Base-by-base conservation (phyloP, 2,113 vertebrate species). In the Hemibagrus wyckioides region DNA sequence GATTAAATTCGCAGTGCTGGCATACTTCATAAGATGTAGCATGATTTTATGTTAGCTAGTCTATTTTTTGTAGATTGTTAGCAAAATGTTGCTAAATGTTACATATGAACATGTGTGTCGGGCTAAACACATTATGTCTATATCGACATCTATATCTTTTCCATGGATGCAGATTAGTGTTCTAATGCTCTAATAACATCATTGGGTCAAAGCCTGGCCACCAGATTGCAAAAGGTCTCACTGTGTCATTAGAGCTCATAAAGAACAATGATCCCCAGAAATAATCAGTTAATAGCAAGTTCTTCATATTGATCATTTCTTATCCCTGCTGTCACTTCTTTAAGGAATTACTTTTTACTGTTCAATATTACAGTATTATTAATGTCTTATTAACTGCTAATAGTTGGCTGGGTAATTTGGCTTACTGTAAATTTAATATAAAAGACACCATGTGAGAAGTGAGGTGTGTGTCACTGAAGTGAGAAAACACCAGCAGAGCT, bases 361-460 rank as follows among this genome's bases (percentile, higher is more conserved):
- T 76, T 76, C 14, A 76, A 28, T 48, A 76, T 25, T n/a, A 15
- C 25, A 48, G 1, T 14, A 7, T 48, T 14, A 7, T 48, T 41
- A 67, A 67, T 50, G 48, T 23, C 23, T 23, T 77, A 85, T 63
- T 77, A 63, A 61, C 33, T 77, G 17, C 33, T 71, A 41, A 83
- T 63, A 83, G 84, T 89, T 88, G 91, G 33, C 86, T 91, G 30
- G 75, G 9, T 57, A 82, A 75, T 69, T 90, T n/a, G 90, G 92
- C 90, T 90, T 92, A 84, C 39, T 85, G 21, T 50, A 28, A 6
- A 61, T 90, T 84, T 91, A 92, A 92, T 93, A 93, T 92, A 91
- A 92, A 91, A 92, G 90, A 89, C 93, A 92, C 91, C 92, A 87
- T 90, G 92, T 73, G 83, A 76, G 65, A 90, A 87, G 82, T 61